Conservation (phyloP, 2,888 invertebrate species). For the Dione vanillae region DNA sequence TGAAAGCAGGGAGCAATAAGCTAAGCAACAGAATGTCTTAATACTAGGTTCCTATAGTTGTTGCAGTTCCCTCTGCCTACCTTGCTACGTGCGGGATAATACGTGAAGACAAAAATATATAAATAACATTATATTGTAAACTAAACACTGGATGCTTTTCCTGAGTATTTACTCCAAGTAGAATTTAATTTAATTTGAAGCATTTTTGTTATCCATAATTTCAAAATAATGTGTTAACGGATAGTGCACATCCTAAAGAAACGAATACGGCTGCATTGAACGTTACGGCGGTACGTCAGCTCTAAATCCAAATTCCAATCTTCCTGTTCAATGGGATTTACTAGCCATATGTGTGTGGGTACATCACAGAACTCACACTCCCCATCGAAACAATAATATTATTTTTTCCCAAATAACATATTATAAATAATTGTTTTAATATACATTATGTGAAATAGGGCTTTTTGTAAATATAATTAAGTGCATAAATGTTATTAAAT, state of each 20-base stretch:
- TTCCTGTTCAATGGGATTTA: constrained; percentile 54
- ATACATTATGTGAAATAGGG: too few relatives aligned
- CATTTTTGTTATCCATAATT: neutral
- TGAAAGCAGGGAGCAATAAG: too few relatives aligned
- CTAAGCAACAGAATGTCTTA: too few relatives aligned
- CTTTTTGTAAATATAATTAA: too few relatives aligned
- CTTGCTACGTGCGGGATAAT: too few relatives aligned
- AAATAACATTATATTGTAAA: too few relatives aligned
- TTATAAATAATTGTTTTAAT: neutral
- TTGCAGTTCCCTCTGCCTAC: too few relatives aligned
- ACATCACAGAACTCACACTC: constrained; percentile 28
- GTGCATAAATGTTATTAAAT: too few relatives aligned
- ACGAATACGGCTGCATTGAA: constrained; percentile 50
- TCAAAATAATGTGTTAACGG: constrained; percentile 12
- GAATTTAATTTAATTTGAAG: neutral
- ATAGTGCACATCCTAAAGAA: constrained; percentile 4
- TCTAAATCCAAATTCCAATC: constrained; percentile 59
- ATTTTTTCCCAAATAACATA: neutral
- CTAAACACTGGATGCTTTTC: too few relatives aligned
- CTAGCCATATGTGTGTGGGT: constrained; percentile 32
- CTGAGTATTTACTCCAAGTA: too few relatives aligned
- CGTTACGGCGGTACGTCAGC: constrained; percentile 51
- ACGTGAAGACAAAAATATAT: too few relatives aligned
- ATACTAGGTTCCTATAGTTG: too few relatives aligned
- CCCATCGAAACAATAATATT: constrained; percentile 16